A percentile compares a stretch with the other conserved stretches of the same genome.
phyloP scores from a whole-genome alignment of 2,113 vertebrate species.

The Apistogramma diplotaenia region DNA sequence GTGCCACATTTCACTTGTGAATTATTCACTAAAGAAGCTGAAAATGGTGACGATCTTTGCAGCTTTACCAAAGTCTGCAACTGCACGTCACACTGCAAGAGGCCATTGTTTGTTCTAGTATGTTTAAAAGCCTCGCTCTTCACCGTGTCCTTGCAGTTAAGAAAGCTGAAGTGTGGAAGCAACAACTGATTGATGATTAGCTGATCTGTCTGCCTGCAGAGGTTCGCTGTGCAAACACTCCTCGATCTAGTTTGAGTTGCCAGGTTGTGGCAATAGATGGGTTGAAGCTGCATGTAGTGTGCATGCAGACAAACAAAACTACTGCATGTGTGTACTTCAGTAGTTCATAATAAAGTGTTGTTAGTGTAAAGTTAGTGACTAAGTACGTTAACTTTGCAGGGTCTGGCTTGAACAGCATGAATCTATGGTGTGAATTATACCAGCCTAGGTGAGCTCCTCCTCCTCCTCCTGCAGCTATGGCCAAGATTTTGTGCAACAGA shows the following conservation, averaged over 20 bases:
- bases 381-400: too few relatives aligned
- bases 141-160: too few relatives aligned
- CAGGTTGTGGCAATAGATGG: not conserved
- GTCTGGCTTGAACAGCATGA: too few relatives aligned
- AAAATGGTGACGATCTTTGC: not conserved
- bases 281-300: not conserved
- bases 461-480: too few relatives aligned
- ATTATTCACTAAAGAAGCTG: not conserved
- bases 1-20: not conserved
- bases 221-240: not conserved
- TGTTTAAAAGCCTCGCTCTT: too few relatives aligned
- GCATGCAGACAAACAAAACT: too few relatives aligned
- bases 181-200: not conserved
- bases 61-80: not conserved
- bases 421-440: too few relatives aligned
- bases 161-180: not conserved
- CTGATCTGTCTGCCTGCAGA: not conserved
- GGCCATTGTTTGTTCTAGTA: too few relatives aligned
- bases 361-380: too few relatives aligned
- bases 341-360: not conserved
- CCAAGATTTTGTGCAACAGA: too few relatives aligned
- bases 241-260: not conserved
- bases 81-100: too few relatives aligned
- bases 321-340: not conserved
- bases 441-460: too few relatives aligned